These are phyloP conservation scores for Setophaga coronata DNA, from an alignment of 2,113 vertebrate genomes.

Conservation along the genomic window DNA sequence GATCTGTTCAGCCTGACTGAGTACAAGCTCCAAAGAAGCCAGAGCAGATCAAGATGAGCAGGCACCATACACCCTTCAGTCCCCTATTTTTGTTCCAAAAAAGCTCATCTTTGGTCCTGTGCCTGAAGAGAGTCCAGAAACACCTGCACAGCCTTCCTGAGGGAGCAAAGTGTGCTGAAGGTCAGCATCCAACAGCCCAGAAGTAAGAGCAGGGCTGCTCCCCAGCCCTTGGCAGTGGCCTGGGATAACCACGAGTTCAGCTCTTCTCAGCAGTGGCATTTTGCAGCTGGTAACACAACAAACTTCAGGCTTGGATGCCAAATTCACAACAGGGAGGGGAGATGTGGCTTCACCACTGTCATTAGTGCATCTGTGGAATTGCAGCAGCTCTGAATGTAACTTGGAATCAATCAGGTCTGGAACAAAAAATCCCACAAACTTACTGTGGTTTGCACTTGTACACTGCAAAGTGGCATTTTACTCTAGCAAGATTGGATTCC, in stretches of 20 bases:
- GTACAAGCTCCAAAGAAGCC: not conserved
- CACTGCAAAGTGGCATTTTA: not conserved
- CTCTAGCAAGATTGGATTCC: not conserved
- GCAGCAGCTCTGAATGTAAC: not conserved
- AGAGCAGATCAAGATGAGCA: not conserved
- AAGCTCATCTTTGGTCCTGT: not conserved
- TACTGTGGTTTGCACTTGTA: not conserved
- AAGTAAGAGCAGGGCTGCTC: not conserved
- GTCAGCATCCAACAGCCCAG: not conserved
- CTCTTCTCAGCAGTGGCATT: not conserved
- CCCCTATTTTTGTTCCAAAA: not conserved
- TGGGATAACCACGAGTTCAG: not conserved
- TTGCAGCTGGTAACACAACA: not conserved
- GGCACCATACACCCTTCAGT: not conserved
- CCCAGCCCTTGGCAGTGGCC: not conserved
- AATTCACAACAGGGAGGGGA: not conserved
- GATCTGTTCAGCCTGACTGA: not conserved
- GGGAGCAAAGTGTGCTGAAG: not conserved
- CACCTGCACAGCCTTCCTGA: not conserved
- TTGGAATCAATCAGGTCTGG: not conserved
- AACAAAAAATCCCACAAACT: not conserved
- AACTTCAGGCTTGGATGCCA: not conserved
- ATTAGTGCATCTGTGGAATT: fast-evolving
- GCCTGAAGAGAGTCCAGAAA: not conserved
- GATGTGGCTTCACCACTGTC: not conserved